These are phyloP conservation scores for Phocides pigmalion DNA, from an alignment of 1,140 invertebrate genomes.

Conservation along the genomic window DNA sequence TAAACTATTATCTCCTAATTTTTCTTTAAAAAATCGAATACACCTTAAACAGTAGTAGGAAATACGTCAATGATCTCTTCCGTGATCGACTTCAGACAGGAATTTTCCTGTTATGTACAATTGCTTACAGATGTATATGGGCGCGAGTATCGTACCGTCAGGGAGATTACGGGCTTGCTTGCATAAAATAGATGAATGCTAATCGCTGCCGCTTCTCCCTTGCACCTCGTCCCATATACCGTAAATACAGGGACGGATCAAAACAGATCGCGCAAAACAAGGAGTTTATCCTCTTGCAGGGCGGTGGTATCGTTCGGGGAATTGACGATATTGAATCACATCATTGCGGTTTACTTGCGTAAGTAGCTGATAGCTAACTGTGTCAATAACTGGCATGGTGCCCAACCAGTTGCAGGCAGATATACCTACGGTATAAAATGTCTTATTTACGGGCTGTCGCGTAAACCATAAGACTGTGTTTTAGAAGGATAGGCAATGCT, in stretches of 20 bases:
- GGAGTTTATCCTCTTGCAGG: not conserved
- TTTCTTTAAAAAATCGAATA: too few relatives aligned
- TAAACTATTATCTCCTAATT: too few relatives aligned
- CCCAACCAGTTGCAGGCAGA: not conserved
- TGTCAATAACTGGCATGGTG: not conserved
- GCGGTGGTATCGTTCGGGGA: not conserved
- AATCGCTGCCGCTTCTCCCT: not conserved
- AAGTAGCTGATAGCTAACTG: not conserved
- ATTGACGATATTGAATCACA: not conserved
- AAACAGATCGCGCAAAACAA: not conserved
- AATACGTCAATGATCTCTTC: too few relatives aligned
- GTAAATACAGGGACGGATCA: not conserved
- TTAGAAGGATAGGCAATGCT: too few relatives aligned
- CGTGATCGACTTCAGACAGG: too few relatives aligned
- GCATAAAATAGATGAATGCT: not conserved
- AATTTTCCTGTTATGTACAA: too few relatives aligned
- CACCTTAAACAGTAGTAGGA: too few relatives aligned
- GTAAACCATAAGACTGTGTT: too few relatives aligned
- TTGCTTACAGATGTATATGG: too few relatives aligned
- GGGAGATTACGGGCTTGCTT: too few relatives aligned
- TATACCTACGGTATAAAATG: not conserved
- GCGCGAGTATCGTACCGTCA: too few relatives aligned
- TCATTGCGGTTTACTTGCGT: not conserved
- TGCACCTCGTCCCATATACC: not conserved
- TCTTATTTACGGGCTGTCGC: not conserved